These are phyloP conservation scores for Nothocercus nigrocapillus DNA, from an alignment of 2,113 vertebrate species.

Conservation along the genomic window DNA sequence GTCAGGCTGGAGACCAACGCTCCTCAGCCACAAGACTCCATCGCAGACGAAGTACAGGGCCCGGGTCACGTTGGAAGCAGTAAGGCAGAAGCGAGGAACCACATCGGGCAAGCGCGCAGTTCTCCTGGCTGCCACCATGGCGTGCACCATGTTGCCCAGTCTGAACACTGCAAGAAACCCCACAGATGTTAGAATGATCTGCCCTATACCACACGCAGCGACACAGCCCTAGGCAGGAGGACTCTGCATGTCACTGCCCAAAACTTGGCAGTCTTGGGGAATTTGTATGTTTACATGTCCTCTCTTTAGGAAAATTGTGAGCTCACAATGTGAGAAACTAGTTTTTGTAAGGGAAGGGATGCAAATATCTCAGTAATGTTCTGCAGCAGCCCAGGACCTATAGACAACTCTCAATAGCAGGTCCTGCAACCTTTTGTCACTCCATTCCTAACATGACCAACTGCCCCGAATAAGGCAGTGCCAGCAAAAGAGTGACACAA, in stretches of 20 bases:
- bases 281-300: neutral
- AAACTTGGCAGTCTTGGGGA: neutral
- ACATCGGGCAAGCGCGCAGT: constrained; percentile 78
- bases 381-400: neutral
- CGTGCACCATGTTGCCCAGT: constrained; percentile 88
- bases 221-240: neutral
- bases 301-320: neutral
- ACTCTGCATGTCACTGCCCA: accelerated
- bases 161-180: constrained; percentile 88
- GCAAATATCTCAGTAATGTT: neutral
- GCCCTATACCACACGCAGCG: neutral
- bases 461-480: neutral
- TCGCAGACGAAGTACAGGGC: constrained; percentile 91
- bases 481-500: neutral
- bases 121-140: constrained; percentile 84
- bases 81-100: constrained; percentile 86
- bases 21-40: constrained; percentile 85
- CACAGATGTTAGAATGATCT: neutral
- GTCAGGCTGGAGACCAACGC: constrained; percentile 76
- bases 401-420: neutral
- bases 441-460: accelerated
- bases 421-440: neutral
- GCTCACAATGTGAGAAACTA: neutral
- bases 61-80: constrained; percentile 82
- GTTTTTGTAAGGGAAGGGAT: neutral